Percentiles rank a stretch among this genome's conserved stretches.
Conservation (phyloP, 2,113 vertebrate species). For the Phaethornis superciliosus region DNA sequence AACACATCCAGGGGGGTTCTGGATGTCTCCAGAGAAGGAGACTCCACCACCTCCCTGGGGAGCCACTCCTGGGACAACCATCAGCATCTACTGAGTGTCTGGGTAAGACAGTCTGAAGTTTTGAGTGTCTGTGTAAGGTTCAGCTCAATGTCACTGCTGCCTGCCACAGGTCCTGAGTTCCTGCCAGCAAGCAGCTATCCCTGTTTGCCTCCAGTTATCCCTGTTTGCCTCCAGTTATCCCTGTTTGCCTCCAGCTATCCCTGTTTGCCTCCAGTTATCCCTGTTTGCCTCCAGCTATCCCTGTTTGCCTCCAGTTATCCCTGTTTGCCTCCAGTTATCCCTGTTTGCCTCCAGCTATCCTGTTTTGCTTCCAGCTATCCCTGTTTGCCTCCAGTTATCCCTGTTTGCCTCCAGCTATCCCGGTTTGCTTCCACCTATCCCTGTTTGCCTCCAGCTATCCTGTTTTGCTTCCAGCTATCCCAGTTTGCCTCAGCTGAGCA, state of each 20-base stretch:
- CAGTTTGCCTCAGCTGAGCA: not conserved
- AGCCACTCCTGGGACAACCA: not conserved
- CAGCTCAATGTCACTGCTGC: not conserved
- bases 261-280: not conserved
- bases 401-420: too few relatives aligned
- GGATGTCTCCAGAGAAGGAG: too few relatives aligned
- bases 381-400: too few relatives aligned
- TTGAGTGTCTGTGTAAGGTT: not conserved
- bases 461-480: not conserved
- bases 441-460: too few relatives aligned
- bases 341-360: not conserved
- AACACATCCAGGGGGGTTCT: too few relatives aligned
- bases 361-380: too few relatives aligned
- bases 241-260: not conserved
- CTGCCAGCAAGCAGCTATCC: rapidly evolving
- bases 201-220: not conserved
- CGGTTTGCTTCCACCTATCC: too few relatives aligned
- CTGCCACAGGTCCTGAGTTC: not conserved
- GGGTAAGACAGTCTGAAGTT: not conserved
- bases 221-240: not conserved
- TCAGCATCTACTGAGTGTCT: not conserved
- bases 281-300: not conserved
- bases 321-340: not conserved
- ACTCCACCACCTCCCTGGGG: too few relatives aligned
- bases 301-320: not conserved